Evolutionary conservation across 35 echinoderm and acorn worm species (phyloP), one percentile per base, ranked within the genome.

Genomic region (Hemicentrotus pulcherrimus): DNA sequence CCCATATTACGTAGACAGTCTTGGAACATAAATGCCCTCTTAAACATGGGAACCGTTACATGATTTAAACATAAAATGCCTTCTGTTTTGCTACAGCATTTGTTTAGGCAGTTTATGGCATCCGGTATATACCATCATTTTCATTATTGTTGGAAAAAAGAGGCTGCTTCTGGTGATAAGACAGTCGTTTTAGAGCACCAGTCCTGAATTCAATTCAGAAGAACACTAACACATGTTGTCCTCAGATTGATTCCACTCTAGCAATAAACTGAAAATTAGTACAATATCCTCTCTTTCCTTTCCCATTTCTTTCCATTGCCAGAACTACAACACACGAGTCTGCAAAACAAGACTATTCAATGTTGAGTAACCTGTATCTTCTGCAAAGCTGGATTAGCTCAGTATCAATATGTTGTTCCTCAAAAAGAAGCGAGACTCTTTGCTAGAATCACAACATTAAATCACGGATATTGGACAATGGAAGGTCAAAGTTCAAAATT

Each of bases 401-500:
- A 28, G 28, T 22, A 22, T 28, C 7, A 28, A 8, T 22, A 22
- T 7, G 50, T 22, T 78, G 5, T 22, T n/a, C 24, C 65, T 28
- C 19, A 28, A 22, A 78, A 78, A n/a, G 24, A 22, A 28, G 19
- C 6, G 65, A 2, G 65, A 78, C 24, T 78, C 65, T n/a, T 8
- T 22, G 50, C 50, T 28, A 6, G 19, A n/a, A 78, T 78, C 65
- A 4, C 19, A 78, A 78, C 65, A 28, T 22, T 22, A n/a, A 78
- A 78, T 78, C 19, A 18, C 19, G 28, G 50, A 15, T 55, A 55
- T 55, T 15, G 15, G 65, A 28, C 65, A 28, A n/a, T 28, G 19
- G 65, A 28, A 78, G 88, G 88, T 90, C 46, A 90, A 33, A 90
- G 88, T 33, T 90, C 88, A 90, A 90, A 41, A 47, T 90, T 90